Evolutionary conservation across 2,888 invertebrate genomes (phyloP).

Genomic region (Tubiluchus corallicola): DNA sequence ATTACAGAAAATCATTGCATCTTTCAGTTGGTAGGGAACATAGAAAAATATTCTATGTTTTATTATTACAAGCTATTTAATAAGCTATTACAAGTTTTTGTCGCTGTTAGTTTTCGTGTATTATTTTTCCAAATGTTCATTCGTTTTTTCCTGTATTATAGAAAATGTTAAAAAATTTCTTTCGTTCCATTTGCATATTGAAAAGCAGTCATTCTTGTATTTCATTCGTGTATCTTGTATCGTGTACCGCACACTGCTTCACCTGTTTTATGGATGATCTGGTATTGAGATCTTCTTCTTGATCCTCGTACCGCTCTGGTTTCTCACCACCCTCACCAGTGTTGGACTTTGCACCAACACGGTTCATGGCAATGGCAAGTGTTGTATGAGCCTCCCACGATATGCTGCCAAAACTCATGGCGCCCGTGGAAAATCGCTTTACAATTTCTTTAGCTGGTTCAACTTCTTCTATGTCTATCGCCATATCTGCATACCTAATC

Average conservation of each 20-base stretch:
- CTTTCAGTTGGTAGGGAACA: too few species aligned
- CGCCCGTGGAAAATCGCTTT: constrained; percentile 78
- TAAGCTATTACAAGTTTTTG: too few species aligned
- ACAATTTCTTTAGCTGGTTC: constrained; percentile 88
- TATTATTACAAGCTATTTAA: too few species aligned
- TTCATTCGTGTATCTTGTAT: too few species aligned
- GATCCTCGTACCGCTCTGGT: constrained; percentile 48
- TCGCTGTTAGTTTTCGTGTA: too few species aligned
- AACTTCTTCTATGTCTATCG: constrained; percentile 66
- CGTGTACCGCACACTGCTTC: too few species aligned
- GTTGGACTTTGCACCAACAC: constrained; percentile 90
- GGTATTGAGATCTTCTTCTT: constrained; percentile 59
- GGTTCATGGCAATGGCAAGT: constrained; percentile 91
- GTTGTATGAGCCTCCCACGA: constrained; percentile 89
- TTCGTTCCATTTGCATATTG: too few species aligned
- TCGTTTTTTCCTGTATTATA: too few species aligned
- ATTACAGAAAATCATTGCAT: too few species aligned
- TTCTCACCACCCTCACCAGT: constrained; percentile 87
- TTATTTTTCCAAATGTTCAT: too few species aligned
- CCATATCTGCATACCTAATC: constrained; percentile 51
- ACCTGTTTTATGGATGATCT: constrained; percentile 89
- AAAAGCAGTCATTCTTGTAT: background rate
- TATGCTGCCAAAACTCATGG: constrained; percentile 93
- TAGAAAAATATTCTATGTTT: too few species aligned
- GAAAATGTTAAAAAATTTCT: too few species aligned